Evolutionary conservation across 2,113 vertebrate genomes (phyloP).

Genomic region (Salvator merianae): DNA sequence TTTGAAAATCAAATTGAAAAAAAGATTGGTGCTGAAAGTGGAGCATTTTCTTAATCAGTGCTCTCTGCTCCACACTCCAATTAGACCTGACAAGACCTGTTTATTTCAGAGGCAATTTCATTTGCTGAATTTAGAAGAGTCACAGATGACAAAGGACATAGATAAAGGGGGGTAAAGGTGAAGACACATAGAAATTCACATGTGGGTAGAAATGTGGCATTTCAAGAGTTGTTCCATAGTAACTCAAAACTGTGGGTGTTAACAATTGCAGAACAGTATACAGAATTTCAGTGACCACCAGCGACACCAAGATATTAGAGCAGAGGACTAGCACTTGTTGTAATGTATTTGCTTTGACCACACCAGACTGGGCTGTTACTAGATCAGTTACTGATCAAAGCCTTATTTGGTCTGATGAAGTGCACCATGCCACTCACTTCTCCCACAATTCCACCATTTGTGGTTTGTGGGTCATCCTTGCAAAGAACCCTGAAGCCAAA

Average conservation of each 20-base stretch:
- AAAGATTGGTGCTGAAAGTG: neutral
- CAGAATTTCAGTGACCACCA: too few species aligned
- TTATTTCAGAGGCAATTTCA: neutral
- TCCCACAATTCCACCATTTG: too few species aligned
- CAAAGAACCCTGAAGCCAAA: neutral
- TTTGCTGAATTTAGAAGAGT: neutral
- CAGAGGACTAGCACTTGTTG: too few species aligned
- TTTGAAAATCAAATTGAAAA: neutral
- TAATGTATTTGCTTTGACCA: too few species aligned
- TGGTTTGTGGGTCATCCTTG: too few species aligned
- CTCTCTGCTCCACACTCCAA: neutral
- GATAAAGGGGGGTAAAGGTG: neutral
- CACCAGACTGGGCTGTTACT: too few species aligned
- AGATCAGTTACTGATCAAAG: too few species aligned
- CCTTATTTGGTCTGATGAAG: too few species aligned
- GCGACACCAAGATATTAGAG: too few species aligned
- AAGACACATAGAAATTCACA: neutral
- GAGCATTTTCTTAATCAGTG: neutral
- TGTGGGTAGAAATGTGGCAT: neutral
- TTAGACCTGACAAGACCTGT: neutral
- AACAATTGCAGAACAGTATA: neutral
- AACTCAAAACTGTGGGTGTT: neutral
- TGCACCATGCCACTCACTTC: too few species aligned
- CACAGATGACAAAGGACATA: neutral
- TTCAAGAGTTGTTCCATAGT: neutral